phyloP scores from a whole-genome alignment of 2,888 invertebrate species.

The Parnassius smintheus region DNA sequence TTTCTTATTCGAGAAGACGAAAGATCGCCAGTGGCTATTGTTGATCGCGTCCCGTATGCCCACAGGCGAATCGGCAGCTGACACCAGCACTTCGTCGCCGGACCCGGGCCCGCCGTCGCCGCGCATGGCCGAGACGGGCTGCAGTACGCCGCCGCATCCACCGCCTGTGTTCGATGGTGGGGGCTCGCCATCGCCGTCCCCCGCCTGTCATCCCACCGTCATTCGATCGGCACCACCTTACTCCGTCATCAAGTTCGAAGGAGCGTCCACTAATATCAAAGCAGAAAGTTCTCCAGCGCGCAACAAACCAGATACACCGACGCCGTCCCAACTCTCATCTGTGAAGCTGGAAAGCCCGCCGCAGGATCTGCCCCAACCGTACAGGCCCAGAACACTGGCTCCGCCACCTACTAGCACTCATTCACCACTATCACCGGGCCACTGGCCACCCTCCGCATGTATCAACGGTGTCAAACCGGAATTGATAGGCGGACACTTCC shows the following conservation, averaged over 20 bases:
- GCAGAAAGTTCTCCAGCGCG: slow-evolving; percentile 53
- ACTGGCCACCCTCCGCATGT: slow-evolving; percentile 83
- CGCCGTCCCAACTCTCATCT: slow-evolving; percentile 62
- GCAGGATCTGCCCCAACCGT: slow-evolving; percentile 57
- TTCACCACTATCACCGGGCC: slow-evolving; percentile 58
- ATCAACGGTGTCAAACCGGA: slow-evolving; percentile 92
- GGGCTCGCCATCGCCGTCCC: slow-evolving; percentile 68
- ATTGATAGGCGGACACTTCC: slow-evolving; percentile 84
- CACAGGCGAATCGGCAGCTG: slow-evolving; percentile 94
- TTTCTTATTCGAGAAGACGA: slow-evolving; percentile 50
- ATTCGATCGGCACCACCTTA: slow-evolving; percentile 81
- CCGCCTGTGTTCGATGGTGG: slow-evolving; percentile 77
- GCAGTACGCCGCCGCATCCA: slow-evolving; percentile 82
- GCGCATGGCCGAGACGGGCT: slow-evolving; percentile 86
- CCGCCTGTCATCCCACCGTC: slow-evolving; percentile 75
- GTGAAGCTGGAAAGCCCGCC: slow-evolving; percentile 70
- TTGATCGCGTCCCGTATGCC: slow-evolving; percentile 61
- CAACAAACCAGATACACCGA: slow-evolving; percentile 56
- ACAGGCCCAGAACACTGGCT: slow-evolving; percentile 63
- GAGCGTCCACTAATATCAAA: slow-evolving; percentile 65
- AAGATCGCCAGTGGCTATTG: slow-evolving; percentile 42
- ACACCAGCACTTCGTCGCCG: slow-evolving; percentile 95
- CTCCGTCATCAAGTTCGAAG: slow-evolving; percentile 82
- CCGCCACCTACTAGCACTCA: slow-evolving; percentile 72
- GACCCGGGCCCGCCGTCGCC: slow-evolving; percentile 93